Evolutionary conservation across 2,113 vertebrate species (phyloP).

Genomic region (Dicaeum eximium): DNA sequence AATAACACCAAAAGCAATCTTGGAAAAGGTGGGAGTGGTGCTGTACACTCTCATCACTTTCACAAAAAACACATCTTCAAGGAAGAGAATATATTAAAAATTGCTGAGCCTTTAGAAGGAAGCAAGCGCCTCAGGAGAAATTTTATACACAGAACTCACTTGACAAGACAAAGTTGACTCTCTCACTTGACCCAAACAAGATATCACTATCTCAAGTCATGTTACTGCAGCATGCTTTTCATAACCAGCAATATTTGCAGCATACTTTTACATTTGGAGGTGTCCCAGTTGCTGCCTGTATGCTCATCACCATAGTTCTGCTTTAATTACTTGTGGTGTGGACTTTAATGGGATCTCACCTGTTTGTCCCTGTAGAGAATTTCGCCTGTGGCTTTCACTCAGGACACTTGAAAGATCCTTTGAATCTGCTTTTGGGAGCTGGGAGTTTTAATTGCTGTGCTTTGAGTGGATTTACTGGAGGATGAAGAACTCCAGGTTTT

Average conservation of each 20-base stretch:
- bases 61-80: background rate
- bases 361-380: conserved; percentile 3
- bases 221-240: background rate
- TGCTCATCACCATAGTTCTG: background rate
- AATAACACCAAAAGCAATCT: background rate
- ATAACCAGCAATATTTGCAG: background rate
- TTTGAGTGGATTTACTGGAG: background rate
- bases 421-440: conserved; percentile 2
- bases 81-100: conserved; percentile 25
- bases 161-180: background rate
- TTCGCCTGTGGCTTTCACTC: background rate
- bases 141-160: background rate
- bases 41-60: background rate
- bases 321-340: background rate
- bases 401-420: background rate
- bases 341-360: background rate
- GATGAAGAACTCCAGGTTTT: background rate
- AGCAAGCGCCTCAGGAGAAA: background rate
- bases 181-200: background rate
- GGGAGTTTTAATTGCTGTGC: conserved; percentile 1
- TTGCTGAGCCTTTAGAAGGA: background rate
- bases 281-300: background rate
- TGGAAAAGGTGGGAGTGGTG: background rate
- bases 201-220: background rate
- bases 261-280: background rate